Conservation (phyloP, 2,797 vertebrate species). For the Pempheris klunzingeri region DNA sequence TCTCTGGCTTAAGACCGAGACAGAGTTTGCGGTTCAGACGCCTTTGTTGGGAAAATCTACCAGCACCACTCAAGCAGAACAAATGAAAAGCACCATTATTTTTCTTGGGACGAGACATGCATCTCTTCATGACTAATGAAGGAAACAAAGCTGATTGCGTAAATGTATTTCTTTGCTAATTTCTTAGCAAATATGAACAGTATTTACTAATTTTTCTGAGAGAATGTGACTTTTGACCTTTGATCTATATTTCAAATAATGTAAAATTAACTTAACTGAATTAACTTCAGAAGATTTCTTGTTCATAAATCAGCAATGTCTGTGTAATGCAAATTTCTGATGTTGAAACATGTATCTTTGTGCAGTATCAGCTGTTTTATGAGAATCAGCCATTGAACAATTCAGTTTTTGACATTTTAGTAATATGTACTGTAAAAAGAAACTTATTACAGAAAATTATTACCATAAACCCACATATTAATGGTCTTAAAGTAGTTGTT, state of each 20-base stretch:
- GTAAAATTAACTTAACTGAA: no score
- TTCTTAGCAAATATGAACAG: neutral
- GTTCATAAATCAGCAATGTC: conserved; percentile 2
- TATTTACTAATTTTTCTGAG: neutral
- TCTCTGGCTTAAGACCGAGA: neutral
- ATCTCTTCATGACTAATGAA: neutral
- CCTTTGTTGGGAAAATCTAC: neutral
- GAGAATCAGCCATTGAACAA: neutral
- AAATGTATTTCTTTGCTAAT: neutral
- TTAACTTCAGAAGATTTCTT: conserved; percentile 24
- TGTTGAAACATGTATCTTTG: no score
- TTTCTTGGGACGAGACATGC: neutral
- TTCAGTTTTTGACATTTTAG: no score
- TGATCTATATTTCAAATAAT: no score
- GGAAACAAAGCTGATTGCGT: neutral
- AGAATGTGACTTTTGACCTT: neutral
- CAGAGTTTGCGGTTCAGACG: neutral
- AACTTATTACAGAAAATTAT: no score
- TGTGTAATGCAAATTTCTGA: neutral
- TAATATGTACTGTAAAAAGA: no score
- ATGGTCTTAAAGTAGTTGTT: neutral
- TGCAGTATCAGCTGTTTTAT: neutral
- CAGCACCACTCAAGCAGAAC: neutral
- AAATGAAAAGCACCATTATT: neutral
- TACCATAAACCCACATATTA: neutral